These are phyloP conservation scores for Drosophila nebulosa DNA, from an alignment of 1,140 invertebrate species.

Conservation along the genomic window DNA sequence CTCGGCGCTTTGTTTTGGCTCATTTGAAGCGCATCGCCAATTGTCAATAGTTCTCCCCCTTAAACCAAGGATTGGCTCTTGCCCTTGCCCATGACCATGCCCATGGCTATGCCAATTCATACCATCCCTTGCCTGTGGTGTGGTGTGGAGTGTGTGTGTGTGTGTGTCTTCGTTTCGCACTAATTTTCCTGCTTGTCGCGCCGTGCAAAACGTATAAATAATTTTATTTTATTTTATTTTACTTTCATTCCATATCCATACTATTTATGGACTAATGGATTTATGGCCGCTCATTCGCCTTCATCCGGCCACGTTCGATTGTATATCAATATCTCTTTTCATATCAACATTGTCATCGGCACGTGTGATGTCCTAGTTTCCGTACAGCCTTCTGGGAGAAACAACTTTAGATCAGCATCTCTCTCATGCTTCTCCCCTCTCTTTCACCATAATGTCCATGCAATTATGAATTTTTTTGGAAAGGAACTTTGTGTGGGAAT, in stretches of 20 bases:
- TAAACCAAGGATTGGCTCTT: neutral
- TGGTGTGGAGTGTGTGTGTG: neutral
- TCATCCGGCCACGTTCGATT: conserved; percentile 33
- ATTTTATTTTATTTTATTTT: conserved; percentile 64
- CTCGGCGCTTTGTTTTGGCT: conserved; percentile 60
- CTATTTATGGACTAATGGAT: conserved; percentile 78
- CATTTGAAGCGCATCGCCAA: conserved; percentile 76
- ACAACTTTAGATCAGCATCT: conserved; percentile 2
- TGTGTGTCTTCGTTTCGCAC: conserved; percentile 50
- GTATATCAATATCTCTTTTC: conserved; percentile 54
- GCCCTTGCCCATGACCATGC: conserved; percentile 12
- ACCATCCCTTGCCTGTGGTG: conserved; percentile 19
- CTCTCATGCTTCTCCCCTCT: neutral
- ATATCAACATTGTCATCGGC: conserved; percentile 59
- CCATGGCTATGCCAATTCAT: conserved; percentile 13
- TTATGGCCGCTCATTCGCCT: conserved; percentile 46
- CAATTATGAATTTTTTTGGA: conserved; percentile 46
- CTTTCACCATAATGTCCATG: conserved; percentile 30
- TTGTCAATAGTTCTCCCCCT: conserved; percentile 43
- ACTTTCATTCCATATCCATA: conserved; percentile 66
- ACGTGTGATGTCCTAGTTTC: conserved; percentile 65
- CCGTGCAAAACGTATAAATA: conserved; percentile 76
- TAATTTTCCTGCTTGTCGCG: conserved; percentile 76
- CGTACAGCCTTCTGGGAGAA: conserved; percentile 32
- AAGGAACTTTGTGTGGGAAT: conserved; percentile 46